Evolutionary conservation across 2,113 vertebrate species (phyloP).

Genomic region (Sigmodon hispidus): DNA sequence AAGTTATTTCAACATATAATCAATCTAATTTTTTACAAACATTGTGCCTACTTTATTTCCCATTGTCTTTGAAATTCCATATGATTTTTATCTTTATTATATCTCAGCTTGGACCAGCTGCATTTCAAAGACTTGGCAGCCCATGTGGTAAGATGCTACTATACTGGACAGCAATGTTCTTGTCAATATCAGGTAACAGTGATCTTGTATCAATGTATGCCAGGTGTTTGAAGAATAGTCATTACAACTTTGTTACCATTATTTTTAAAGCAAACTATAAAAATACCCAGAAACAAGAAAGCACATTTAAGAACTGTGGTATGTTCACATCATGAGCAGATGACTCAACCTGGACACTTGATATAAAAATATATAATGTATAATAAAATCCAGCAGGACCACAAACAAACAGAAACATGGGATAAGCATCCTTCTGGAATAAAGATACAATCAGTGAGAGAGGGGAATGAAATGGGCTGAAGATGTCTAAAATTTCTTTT

Average conservation of each 20-base stretch:
- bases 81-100: background rate
- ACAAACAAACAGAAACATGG: background rate
- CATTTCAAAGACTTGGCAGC: background rate
- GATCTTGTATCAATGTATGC: background rate
- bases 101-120: background rate
- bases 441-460: background rate
- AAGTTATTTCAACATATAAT: background rate
- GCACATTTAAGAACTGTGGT: background rate
- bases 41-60: background rate
- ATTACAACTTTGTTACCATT: background rate
- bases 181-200: background rate
- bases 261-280: background rate
- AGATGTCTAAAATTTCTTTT: background rate
- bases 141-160: background rate
- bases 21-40: background rate
- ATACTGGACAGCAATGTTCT: background rate
- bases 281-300: constrained; percentile 14
- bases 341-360: background rate
- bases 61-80: background rate
- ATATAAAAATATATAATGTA: background rate
- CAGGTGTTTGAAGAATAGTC: constrained; percentile 16
- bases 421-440: background rate
- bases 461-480: background rate
- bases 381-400: background rate
- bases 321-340: background rate